These are phyloP conservation scores for Anguilla anguilla DNA, from an alignment of 2,797 vertebrate species.

Conservation along the genomic window DNA sequence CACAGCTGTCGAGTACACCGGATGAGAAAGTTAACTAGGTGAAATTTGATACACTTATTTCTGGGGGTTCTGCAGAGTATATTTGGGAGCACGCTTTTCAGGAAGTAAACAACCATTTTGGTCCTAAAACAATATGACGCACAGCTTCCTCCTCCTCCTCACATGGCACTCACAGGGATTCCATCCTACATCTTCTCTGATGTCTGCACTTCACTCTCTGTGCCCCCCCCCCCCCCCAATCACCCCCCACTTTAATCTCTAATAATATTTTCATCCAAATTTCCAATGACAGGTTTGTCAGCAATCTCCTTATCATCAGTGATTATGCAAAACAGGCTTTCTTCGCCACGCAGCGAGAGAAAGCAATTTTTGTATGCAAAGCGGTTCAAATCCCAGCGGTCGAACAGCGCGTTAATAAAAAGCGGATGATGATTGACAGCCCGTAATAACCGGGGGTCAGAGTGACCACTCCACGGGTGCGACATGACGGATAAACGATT, in stretches of 20 bases:
- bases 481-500: constrained; percentile 78
- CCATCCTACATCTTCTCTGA: background rate
- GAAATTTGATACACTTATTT: too few species aligned
- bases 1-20: too few species aligned
- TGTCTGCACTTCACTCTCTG: background rate
- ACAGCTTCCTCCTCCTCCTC: background rate
- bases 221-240: background rate
- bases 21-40: too few species aligned
- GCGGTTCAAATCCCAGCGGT: constrained; percentile 74
- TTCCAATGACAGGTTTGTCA: constrained; percentile 73
- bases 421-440: constrained; percentile 80
- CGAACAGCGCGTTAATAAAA: constrained; percentile 72
- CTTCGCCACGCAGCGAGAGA: constrained; percentile 69
- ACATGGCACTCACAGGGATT: background rate
- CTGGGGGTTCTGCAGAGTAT: too few species aligned
- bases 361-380: constrained; percentile 85
- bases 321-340: constrained; percentile 82
- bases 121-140: too few species aligned
- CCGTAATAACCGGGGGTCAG: constrained; percentile 73
- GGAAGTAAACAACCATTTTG: too few species aligned
- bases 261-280: constrained; percentile 58
- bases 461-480: constrained; percentile 66
- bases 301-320: constrained; percentile 79
- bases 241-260: constrained; percentile 54
- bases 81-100: too few species aligned